Evolutionary conservation across 2,113 vertebrate species (phyloP), one percentile per base, ranked within the genome.

Genomic region (Centropus unirufus): DNA sequence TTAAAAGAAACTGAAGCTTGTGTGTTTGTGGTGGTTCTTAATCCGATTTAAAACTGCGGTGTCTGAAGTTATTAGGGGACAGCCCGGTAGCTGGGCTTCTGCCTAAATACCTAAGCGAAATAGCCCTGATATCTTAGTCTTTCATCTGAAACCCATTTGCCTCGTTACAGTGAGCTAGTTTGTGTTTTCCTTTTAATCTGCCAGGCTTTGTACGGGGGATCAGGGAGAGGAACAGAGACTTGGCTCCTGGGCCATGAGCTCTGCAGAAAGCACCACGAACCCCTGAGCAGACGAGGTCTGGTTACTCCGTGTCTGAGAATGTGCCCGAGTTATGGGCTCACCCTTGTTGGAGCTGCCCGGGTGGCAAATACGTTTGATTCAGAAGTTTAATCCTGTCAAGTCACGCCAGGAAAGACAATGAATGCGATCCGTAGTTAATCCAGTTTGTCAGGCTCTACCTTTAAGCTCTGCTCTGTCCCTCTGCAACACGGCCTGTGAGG

Each of bases 331-430:
- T 90, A 36, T 46, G 11, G 69, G 62, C n/a, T 9, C 32, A 17
- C 46, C 7, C 1, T 34, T 72, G 66, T 46, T 69, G 62, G 59
- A 63, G 72, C 80, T 88, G 32, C 54, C 88, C 90, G 92, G 79
- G 89, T 92, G 88, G 86, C 76, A 86, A 61, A 58, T 51, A 72
- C 58, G 68, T 95, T 95, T 93, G 80, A 93, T 95, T 93, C 68
- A 76, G 83, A 75, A 94, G n/a, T 80, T 93, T 92, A 94, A 93
- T 96, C 91, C 89, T 81, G 80, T 70, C 86, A 77, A 66, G 76
- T 83, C 90, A 81, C 2, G 9, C 72, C 79, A 80, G 89, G 85
- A n/a, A 0, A 3, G 79, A 89, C 86, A 86, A 51, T 17, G 82
- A 69, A 27, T 3, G 20, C 9, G 72, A 74, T 72, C 68, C 6